Evolutionary conservation across 1,140 invertebrate genomes (phyloP).

Genomic region (Glossosoma conforme): DNA sequence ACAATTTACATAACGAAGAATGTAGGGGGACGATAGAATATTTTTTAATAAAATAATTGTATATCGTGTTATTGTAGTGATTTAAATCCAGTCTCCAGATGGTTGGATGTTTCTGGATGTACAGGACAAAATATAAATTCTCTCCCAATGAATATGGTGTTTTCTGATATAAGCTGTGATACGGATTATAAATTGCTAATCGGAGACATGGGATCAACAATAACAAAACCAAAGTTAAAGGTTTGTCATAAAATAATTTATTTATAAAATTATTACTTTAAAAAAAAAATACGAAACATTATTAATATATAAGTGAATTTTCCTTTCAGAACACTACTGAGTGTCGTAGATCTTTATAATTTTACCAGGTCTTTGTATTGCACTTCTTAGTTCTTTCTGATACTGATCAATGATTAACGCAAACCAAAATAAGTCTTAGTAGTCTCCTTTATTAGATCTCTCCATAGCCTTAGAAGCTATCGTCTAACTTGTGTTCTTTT

Average conservation of each 20-base stretch:
- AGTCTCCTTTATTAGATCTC: no score
- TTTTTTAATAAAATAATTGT: no score
- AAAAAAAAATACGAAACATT: not conserved
- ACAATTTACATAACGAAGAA: no score
- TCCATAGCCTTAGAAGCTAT: no score
- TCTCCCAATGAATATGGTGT: constrained; percentile 40
- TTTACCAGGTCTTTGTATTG: no score
- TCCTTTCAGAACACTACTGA: no score
- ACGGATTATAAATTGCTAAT: constrained; percentile 46
- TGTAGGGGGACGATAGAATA: no score
- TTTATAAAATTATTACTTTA: constrained; percentile 7
- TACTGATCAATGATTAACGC: no score
- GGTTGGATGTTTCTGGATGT: constrained; percentile 35
- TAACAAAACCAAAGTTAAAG: constrained; percentile 43
- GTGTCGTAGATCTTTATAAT: no score
- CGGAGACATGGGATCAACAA: constrained; percentile 42
- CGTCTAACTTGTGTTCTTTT: no score
- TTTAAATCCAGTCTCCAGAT: constrained; percentile 29
- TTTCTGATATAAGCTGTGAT: constrained; percentile 44
- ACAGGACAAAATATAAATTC: constrained; percentile 43
- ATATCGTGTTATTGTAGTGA: constrained; percentile 18
- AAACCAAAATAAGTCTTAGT: no score
- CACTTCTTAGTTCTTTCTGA: no score
- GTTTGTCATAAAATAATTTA: constrained; percentile 22
- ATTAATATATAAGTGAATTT: not conserved